Evolutionary conservation across 2,113 vertebrate genomes (phyloP), one percentile per base, ranked within the genome.

Genomic region (Odontesthes bonariensis): DNA sequence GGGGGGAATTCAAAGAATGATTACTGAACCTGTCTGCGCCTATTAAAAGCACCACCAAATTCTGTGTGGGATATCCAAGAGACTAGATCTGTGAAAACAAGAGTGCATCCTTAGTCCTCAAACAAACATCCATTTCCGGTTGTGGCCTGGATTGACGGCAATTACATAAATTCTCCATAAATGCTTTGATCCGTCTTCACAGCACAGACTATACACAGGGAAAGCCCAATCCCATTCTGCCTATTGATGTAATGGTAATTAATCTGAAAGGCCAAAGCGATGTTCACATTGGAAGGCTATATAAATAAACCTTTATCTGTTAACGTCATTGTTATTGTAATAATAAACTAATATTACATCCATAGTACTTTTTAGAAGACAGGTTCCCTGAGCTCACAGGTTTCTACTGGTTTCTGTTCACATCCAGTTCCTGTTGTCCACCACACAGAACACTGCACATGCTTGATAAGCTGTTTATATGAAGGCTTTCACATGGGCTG

Each of bases 1-100:
- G 20, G 49, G 69, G 78, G 59, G 89, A 89, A 93, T 92, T 92
- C 87, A 94, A 91, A 93, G 92, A 94, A 91, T 89, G 90, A 92
- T 90, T 88, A 86, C 87, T 73, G 59, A 91, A 92, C 81, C 85
- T 91, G 91, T 92, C 90, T 82, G 85, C 19, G 66, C 79, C 91
- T 94, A 93, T 91, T 93, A 93, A 93, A 93, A 94, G 91, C 82
- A 75, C 53, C 75, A 68, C 71, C 88, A 66, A 86, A 60, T 72
- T 73, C 86, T 70, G 81, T 93, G 93, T 91, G 79, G 85, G 89
- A 79, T 85, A 91, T 84, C 82, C 63, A 87, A 89, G 91, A 92
- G 91, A 92, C 84, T 75, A 82, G 88, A 90, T 84, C 86, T 84
- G 77, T 83, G 89, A 78, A 91, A 90, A 92, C 81, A 82, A 78